Conservation (phyloP, 2,888 invertebrate species). For the Steinernema carpocapsae region DNA sequence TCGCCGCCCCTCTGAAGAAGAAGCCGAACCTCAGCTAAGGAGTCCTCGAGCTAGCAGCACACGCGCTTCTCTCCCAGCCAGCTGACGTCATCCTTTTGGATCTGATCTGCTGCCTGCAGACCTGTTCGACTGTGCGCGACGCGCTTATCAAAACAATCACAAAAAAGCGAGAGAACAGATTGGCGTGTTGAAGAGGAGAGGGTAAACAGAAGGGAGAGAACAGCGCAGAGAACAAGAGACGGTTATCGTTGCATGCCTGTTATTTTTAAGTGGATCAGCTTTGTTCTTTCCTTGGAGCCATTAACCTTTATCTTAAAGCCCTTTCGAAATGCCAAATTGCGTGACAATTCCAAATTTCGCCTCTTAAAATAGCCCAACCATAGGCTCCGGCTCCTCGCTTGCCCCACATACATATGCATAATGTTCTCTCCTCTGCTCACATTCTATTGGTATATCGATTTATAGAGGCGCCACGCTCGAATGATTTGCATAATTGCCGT, state of each 20-base stretch:
- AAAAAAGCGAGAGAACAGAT: background rate
- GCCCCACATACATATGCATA: too few relatives aligned
- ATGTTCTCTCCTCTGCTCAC: too few relatives aligned
- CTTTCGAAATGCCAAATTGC: too few relatives aligned
- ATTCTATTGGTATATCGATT: constrained; percentile 32
- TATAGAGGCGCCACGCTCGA: constrained; percentile 14
- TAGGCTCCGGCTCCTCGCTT: too few relatives aligned
- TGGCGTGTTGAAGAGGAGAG: too few relatives aligned
- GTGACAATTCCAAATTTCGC: too few relatives aligned
- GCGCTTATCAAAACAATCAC: constrained; percentile 19
- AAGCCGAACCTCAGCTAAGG: background rate
- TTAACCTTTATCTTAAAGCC: too few relatives aligned
- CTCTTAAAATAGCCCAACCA: too few relatives aligned
- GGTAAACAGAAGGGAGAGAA: background rate
- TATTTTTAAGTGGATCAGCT: background rate
- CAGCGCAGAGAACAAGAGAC: background rate
- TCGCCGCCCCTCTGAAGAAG: constrained; percentile 8
- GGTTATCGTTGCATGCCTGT: background rate
- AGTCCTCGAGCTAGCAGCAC: background rate
- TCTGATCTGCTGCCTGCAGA: background rate
- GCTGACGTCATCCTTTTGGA: constrained; percentile 7
- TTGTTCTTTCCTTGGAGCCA: too few relatives aligned
- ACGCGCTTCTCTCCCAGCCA: background rate
- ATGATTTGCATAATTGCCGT: constrained; percentile 33
- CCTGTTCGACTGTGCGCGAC: constrained; percentile 1